Base-by-base conservation (phyloP, 92 coral and sea anemone genomes). In the Epizoanthus scotinus region DNA sequence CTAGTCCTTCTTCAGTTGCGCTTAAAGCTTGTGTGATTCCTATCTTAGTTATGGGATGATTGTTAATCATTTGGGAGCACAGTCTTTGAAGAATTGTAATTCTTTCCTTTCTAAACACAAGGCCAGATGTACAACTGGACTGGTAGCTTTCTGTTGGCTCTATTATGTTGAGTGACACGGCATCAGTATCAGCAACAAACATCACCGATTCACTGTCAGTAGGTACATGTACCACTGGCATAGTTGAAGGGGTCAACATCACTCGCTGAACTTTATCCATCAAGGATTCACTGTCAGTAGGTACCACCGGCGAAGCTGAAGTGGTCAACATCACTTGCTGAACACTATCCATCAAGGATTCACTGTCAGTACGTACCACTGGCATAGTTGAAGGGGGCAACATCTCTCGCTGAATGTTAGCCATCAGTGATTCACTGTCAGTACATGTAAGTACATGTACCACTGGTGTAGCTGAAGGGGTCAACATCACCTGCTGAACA, bases 41-140 rank as follows among this genome's bases (percentile, higher is more conserved):
- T 5, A 6, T 50, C 56, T 67, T 81, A 2, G 64, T 25, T 10
- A 81, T 53, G 2, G 84, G 78, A 26, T 67, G 49, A 67, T 50
- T 80, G 34, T 47, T 5, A 47, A 81, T 68, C 84, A 81, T 81
- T 58, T 67, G 28, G 2, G 84, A 25, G 29, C 71, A 81, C 9
- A 81, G 22, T 4, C 3, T 55, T 14, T 66, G 19, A 20, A 68
- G 59, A 50, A 26, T 53, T 6, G 2, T 25, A 10, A 21, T 54
- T 5, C 9, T 21, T 31, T 38, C 6, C 44, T 31, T 49, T 68
- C n/a, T n/a, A 42, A 69, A 69, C 47, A 69, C 74, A 69, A 13
- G 5, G 21, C n/a, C 14, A 27, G 57, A 42, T 18, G 19, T 15
- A 69, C 0, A 69, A 14, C 25, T 36, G 42, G 57, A 10, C 5